phyloP scores from a whole-genome alignment of 2,888 invertebrate species.

The Phengaris alcon region DNA sequence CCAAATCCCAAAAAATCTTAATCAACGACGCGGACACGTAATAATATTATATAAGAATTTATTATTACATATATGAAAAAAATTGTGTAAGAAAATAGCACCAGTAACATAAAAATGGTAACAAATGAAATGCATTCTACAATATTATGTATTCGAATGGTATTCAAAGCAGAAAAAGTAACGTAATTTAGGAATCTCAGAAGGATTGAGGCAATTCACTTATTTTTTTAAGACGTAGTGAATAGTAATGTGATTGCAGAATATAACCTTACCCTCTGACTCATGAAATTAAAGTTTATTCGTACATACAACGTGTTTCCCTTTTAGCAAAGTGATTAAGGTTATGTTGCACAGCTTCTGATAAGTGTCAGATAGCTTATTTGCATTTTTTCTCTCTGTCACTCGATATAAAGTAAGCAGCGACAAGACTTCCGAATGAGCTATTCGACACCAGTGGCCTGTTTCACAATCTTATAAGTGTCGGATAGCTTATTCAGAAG shows the following conservation, averaged over 20 bases:
- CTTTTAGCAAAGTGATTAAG: not conserved
- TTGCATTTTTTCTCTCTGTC: too few relatives aligned
- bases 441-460: too few relatives aligned
- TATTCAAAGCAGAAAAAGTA: not conserved
- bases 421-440: too few relatives aligned
- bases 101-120: not conserved
- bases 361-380: too few relatives aligned
- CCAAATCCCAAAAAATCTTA: too few relatives aligned
- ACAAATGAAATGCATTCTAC: slow-evolving; percentile 1
- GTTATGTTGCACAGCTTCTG: too few relatives aligned
- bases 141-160: not conserved
- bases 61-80: too few relatives aligned
- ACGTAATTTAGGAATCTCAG: not conserved
- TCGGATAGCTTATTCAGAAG: too few relatives aligned
- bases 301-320: not conserved
- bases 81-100: not conserved
- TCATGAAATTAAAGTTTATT: not conserved
- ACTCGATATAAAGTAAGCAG: too few relatives aligned
- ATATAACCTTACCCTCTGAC: not conserved
- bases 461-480: too few relatives aligned
- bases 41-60: too few relatives aligned
- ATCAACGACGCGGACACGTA: too few relatives aligned
- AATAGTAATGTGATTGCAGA: slow-evolving; percentile 11
- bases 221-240: slow-evolving; percentile 7
- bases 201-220: not conserved